Percentiles rank a stretch among this genome's conserved stretches.
phyloP scores from a whole-genome alignment of 2,113 vertebrate species.

The Piaya cayana region DNA sequence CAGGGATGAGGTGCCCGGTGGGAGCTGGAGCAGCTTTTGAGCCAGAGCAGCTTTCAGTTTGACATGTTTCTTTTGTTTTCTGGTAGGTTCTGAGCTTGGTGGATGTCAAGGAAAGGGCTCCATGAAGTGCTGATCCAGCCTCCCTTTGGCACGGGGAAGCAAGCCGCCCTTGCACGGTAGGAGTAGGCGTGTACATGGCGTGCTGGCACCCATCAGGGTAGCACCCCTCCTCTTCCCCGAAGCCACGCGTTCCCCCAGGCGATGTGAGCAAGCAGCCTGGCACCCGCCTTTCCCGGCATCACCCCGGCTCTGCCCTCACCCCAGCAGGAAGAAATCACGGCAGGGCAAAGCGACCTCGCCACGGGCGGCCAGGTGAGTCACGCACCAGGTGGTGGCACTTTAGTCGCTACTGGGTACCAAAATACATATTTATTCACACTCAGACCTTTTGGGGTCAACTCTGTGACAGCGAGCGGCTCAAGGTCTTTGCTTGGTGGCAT shows the following conservation, averaged over 20 bases:
- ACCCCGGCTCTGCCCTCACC: neutral
- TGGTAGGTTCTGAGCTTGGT: neutral
- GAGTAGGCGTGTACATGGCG: neutral
- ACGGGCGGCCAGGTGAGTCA: fast-evolving
- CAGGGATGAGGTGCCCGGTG: neutral
- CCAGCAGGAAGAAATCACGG: neutral
- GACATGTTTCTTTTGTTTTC: too few species aligned
- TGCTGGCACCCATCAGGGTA: neutral
- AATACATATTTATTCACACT: fast-evolving
- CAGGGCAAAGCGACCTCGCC: neutral
- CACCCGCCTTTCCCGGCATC: neutral
- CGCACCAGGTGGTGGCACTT: fast-evolving
- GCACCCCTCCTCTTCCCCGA: neutral
- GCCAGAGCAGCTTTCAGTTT: neutral
- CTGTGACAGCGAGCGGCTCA: fast-evolving
- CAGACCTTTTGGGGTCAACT: neutral
- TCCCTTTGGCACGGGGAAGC: neutral
- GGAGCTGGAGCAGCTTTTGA: neutral
- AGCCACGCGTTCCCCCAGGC: neutral
- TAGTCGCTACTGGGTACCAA: fast-evolving
- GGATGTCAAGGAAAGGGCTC: neutral
- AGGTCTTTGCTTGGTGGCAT: neutral
- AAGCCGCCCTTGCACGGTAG: fast-evolving
- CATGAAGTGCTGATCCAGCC: too few species aligned
- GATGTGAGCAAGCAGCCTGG: neutral